Percentiles rank a stretch among this genome's conserved stretches.
phyloP scores from a whole-genome alignment of 2,888 invertebrate genomes.

The Thymelicus lineola region DNA sequence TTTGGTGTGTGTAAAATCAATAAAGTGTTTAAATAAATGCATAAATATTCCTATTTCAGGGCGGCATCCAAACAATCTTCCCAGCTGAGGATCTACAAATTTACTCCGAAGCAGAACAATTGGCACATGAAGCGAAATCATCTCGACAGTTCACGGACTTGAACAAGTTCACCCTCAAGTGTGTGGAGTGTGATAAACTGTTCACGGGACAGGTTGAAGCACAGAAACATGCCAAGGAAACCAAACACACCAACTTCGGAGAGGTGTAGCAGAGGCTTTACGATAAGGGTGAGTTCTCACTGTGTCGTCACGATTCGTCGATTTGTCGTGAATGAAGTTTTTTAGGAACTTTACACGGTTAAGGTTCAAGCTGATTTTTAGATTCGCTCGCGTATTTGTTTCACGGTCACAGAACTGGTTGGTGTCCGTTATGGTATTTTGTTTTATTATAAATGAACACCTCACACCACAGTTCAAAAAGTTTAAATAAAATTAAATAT shows the following conservation, averaged over 20 bases:
- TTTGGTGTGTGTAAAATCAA: too few relatives aligned
- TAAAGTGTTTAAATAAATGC: not conserved
- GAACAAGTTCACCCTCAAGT: conserved; percentile 93
- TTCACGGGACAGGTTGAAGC: conserved; percentile 93
- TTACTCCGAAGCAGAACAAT: conserved; percentile 91
- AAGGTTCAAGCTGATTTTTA: too few relatives aligned
- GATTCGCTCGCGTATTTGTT: too few relatives aligned
- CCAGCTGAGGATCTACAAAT: conserved; percentile 89
- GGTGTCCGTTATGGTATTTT: too few relatives aligned
- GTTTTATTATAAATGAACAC: too few relatives aligned
- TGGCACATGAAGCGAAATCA: conserved; percentile 95
- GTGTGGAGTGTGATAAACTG: conserved; percentile 91
- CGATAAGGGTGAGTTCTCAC: not conserved
- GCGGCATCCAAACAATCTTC: conserved; percentile 92
- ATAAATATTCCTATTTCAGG: conserved; percentile 78
- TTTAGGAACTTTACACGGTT: too few relatives aligned
- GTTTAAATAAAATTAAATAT: too few relatives aligned
- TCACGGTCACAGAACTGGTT: too few relatives aligned
- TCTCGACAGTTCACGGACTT: conserved; percentile 96
- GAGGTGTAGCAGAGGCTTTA: conserved; percentile 86
- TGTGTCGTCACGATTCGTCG: not conserved
- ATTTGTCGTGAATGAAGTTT: not conserved
- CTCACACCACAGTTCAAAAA: too few relatives aligned
- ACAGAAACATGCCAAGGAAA: conserved; percentile 92
- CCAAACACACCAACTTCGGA: conserved; percentile 93